Evolutionary conservation across 2,888 invertebrate genomes (phyloP).

Genomic region (Chloroclysta siterata): DNA sequence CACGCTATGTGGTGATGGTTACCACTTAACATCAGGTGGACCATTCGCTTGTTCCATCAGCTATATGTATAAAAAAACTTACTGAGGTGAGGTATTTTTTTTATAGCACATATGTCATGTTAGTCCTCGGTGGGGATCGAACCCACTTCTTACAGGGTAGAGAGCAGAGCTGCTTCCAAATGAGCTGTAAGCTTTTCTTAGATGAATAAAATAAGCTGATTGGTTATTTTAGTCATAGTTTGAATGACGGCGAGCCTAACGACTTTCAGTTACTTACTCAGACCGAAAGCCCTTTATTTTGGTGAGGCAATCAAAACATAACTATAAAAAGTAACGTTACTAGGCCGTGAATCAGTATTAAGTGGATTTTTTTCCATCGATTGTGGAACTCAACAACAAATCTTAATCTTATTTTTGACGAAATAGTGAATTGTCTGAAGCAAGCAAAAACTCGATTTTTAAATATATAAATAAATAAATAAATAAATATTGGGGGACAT

Average conservation of each 20-base stretch:
- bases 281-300: background rate
- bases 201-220: background rate
- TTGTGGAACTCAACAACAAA: background rate
- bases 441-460: no score
- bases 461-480: no score
- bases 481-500: no score
- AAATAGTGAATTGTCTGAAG: background rate
- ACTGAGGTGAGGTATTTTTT: no score
- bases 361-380: background rate
- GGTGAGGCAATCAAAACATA: conserved; percentile 11
- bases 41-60: no score
- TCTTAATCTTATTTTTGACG: background rate
- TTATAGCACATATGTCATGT: no score
- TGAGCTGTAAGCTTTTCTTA: background rate
- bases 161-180: no score
- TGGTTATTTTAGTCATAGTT: conserved; percentile 4
- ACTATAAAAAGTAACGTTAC: conserved; percentile 7
- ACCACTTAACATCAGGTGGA: no score
- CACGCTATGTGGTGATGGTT: no score
- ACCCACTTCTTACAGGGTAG: no score
- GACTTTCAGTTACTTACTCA: background rate
- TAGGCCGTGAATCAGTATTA: conserved; percentile 2
- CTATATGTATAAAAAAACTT: no score
- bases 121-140: no score
- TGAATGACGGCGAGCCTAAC: background rate